Evolutionary conservation across 2,113 vertebrate species (phyloP).

Genomic region (Tursiops truncatus): DNA sequence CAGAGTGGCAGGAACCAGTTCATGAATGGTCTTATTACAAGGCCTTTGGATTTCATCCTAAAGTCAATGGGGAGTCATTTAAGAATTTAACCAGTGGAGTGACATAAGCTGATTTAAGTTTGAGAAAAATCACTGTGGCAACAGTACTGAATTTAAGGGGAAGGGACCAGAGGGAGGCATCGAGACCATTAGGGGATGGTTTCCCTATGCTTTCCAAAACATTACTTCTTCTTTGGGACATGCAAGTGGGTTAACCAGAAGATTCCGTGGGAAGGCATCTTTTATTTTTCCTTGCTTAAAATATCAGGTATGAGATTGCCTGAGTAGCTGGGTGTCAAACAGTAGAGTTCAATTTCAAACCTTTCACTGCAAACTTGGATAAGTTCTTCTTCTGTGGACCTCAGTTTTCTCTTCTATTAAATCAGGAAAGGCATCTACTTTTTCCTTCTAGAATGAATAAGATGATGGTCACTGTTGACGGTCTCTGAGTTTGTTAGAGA

Average conservation of each 20-base stretch:
- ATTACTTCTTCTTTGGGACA: neutral
- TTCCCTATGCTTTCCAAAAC: neutral
- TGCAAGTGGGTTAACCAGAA: neutral
- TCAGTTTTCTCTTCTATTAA: neutral
- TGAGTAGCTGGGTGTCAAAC: neutral
- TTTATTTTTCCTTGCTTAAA: neutral
- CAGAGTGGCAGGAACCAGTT: neutral
- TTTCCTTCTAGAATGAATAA: neutral
- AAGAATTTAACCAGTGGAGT: conserved; percentile 24
- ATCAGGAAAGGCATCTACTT: neutral
- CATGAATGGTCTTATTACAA: neutral
- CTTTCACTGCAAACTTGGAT: neutral
- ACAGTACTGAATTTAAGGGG: neutral
- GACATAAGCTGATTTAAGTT: conserved; percentile 43
- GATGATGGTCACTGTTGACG: neutral
- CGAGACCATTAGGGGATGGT: neutral
- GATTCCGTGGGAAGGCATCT: neutral
- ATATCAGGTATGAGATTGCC: neutral
- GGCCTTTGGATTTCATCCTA: conserved; percentile 48
- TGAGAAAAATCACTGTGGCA: conserved; percentile 42
- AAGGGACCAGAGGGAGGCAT: neutral
- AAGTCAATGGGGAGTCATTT: conserved; percentile 52
- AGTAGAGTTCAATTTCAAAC: neutral
- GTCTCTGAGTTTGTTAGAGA: neutral
- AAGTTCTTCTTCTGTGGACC: neutral